These are phyloP conservation scores for Canis aureus DNA, from an alignment of 2,113 vertebrate species.

Conservation along the genomic window DNA sequence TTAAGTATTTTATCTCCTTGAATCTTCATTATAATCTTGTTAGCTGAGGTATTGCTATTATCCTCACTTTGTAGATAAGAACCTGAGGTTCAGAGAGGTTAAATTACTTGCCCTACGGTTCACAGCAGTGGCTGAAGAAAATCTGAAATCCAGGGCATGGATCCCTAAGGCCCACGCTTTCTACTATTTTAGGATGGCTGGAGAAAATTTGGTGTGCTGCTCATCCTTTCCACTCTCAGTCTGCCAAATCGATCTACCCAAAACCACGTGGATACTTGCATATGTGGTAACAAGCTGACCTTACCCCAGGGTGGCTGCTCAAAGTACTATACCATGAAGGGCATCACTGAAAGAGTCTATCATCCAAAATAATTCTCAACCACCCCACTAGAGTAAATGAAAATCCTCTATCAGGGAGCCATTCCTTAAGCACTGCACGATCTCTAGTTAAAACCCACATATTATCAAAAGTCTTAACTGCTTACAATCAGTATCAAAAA, in stretches of 20 bases:
- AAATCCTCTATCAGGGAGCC: not conserved
- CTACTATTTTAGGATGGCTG: not conserved
- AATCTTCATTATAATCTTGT: not conserved
- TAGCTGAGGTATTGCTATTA: not conserved
- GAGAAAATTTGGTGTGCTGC: not conserved
- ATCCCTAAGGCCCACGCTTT: not conserved
- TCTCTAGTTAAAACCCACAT: not conserved
- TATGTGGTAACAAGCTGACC: constrained; percentile 48
- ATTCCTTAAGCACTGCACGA: not conserved
- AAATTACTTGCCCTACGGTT: not conserved
- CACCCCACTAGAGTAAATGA: not conserved
- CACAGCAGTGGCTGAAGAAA: not conserved
- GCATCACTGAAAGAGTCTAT: not conserved
- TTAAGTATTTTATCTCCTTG: constrained; percentile 24
- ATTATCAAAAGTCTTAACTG: constrained; percentile 11
- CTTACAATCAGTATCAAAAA: not conserved
- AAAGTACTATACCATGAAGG: not conserved
- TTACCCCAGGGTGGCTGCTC: not conserved
- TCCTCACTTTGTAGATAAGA: not conserved
- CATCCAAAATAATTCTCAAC: constrained; percentile 32
- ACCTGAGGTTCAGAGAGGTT: not conserved
- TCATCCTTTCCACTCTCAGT: constrained; percentile 36
- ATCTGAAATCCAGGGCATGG: not conserved
- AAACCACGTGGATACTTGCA: not conserved
- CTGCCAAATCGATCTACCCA: not conserved